Evolutionary conservation across 2,888 invertebrate genomes (phyloP).

Genomic region (Tipula helvola): DNA sequence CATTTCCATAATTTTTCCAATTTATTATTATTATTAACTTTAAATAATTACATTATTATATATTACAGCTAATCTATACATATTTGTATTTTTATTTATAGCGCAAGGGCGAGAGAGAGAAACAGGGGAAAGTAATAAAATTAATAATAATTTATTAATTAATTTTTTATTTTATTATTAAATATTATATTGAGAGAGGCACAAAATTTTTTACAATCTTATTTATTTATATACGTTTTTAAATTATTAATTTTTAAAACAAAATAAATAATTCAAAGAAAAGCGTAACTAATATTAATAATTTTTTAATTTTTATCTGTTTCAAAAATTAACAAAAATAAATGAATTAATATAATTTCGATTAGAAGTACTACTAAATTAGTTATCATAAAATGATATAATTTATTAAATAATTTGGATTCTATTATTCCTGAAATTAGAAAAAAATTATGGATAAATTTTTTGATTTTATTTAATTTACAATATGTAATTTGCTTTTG

Average conservation of each 20-base stretch:
- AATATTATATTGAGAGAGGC: neutral
- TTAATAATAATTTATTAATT: neutral
- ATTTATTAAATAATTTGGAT: neutral
- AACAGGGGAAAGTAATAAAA: neutral
- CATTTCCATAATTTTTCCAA: neutral
- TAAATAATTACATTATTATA: neutral
- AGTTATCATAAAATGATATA: neutral
- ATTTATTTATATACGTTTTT: neutral
- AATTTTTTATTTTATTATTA: neutral
- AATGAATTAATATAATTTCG: neutral
- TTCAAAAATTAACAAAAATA: neutral
- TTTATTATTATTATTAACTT: neutral
- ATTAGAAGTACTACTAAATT: neutral
- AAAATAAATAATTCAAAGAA: neutral
- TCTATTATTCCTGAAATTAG: neutral
- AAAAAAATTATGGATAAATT: neutral
- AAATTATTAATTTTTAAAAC: slow-evolving; percentile 4
- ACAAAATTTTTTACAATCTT: neutral
- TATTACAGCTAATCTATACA: neutral
- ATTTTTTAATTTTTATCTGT: neutral
- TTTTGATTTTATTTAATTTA: neutral
- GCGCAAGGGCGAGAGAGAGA: neutral
- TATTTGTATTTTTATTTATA: neutral
- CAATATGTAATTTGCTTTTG: neutral
- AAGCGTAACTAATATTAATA: neutral